phyloP scores from a whole-genome alignment of 2,888 invertebrate genomes.

The Oscheius myriophilus region DNA sequence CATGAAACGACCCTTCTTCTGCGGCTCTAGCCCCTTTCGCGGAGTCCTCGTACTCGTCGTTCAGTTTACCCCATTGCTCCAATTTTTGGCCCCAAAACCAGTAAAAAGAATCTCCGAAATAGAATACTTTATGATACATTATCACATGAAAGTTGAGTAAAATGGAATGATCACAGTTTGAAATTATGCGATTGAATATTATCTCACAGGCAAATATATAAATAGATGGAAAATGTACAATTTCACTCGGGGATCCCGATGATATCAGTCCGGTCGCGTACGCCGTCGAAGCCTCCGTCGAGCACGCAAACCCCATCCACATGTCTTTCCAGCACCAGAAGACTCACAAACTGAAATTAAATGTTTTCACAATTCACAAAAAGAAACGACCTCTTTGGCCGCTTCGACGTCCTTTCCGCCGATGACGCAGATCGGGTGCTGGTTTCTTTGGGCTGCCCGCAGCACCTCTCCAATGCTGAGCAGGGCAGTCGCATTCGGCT shows the following conservation, averaged over 20 bases:
- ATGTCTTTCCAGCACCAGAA: constrained; percentile 30
- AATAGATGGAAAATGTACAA: not conserved
- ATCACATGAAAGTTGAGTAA: not conserved
- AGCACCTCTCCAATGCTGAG: constrained; percentile 28
- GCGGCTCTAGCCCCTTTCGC: too few species aligned
- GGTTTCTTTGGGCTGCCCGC: constrained; percentile 38
- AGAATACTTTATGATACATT: too few species aligned
- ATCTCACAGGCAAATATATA: not conserved
- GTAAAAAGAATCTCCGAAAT: too few species aligned
- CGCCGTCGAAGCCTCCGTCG: constrained; percentile 48
- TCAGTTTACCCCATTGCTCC: too few species aligned
- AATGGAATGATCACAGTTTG: not conserved
- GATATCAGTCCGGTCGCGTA: constrained; percentile 13
- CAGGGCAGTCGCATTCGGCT: constrained; percentile 31
- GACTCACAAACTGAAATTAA: constrained; percentile 15
- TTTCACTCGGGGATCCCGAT: constrained; percentile 16
- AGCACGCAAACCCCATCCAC: constrained; percentile 44
- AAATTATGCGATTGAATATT: not conserved
- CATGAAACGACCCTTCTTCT: too few species aligned
- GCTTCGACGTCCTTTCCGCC: constrained; percentile 35
- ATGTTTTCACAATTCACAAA: not conserved
- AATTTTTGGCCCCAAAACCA: too few species aligned
- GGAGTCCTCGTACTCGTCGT: too few species aligned
- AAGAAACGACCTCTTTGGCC: constrained; percentile 35
- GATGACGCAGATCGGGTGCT: constrained; percentile 46